phyloP scores from a whole-genome alignment of 1,140 invertebrate species.

The Brachionus rotundiformis region DNA sequence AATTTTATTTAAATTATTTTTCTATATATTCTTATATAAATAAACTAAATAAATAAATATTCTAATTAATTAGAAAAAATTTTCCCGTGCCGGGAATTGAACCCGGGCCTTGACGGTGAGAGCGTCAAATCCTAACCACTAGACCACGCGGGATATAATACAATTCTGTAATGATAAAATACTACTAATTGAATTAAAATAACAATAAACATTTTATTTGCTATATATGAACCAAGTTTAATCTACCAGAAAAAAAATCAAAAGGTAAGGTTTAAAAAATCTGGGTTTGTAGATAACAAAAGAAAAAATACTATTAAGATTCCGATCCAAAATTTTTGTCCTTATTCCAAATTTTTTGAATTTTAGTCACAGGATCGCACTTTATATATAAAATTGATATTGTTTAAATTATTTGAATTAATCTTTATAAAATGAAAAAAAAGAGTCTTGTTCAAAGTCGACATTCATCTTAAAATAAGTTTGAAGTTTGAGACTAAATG shows the following conservation, averaged over 20 bases:
- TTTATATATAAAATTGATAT: not conserved
- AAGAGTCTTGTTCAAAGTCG: not conserved
- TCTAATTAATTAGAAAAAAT: not conserved
- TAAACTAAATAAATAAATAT: not conserved
- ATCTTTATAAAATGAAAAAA: not conserved
- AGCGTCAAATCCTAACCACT: not conserved
- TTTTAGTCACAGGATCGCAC: constrained; percentile 20
- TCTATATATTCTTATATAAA: not conserved
- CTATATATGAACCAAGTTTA: too few relatives aligned
- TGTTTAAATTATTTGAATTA: not conserved
- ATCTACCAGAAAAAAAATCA: not conserved
- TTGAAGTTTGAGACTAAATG: constrained; percentile 27
- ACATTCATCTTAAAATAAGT: not conserved
- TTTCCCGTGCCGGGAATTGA: not conserved
- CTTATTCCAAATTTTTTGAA: not conserved
- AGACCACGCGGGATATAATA: not conserved
- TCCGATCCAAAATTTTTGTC: not conserved
- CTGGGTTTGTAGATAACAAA: not conserved
- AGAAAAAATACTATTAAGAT: not conserved
- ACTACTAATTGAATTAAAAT: too few relatives aligned
- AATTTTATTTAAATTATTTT: too few relatives aligned
- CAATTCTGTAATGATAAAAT: too few relatives aligned
- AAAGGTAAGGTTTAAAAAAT: not conserved
- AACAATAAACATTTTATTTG: too few relatives aligned
- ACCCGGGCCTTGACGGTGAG: not conserved